Base-by-base conservation (phyloP, 2,888 invertebrate species). In the Desoria tigrina region DNA sequence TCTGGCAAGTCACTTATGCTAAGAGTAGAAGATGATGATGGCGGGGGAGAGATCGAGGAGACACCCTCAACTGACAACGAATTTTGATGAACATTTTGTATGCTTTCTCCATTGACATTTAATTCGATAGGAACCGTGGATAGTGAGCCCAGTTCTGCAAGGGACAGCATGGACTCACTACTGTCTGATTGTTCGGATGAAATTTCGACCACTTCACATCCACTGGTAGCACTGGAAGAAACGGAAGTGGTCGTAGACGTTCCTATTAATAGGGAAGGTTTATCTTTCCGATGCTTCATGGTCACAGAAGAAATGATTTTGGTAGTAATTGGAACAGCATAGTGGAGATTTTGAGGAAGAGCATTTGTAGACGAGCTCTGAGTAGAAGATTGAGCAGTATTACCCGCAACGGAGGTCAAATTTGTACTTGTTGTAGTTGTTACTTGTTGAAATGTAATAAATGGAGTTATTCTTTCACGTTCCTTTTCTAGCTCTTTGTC, bases 381-480 rank as follows among this genome's bases (percentile, higher is more conserved):
- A 64, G 51, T 32, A 21, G 51, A 26, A 28, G 56, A 42, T 56
- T 57, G 65, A 56, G 65, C 58, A 61, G 65, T 32, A 58, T 42
- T 50, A 53, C 51, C 61, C 39, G 61, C 32, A 16, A 45, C 60
- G 60, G 68, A 70, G 68, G 67, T 72, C 69, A 69, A 66, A 66
- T 73, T 73, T 74, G 74, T 74, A 75, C 73, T 74, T 55, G 75
- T 68, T 32, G 73, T 74, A 50, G 70, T 73, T 49, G 76, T 76
- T 58, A 76, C 76, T 75, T 76, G 76, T 69, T 76, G 76, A 73
- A 75, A 76, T 55, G 76, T 76, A 42, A 76, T 74, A 61, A 76
- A 76, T 56, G 76, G 76, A 26, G 75, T 76, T 55, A 76, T 76
- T 49, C 76, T 65, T 55, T 76, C 76, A 61, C 76, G 59, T 57